phyloP scores from a whole-genome alignment of 2,113 vertebrate species.

The Herpetotheres cachinnans region DNA sequence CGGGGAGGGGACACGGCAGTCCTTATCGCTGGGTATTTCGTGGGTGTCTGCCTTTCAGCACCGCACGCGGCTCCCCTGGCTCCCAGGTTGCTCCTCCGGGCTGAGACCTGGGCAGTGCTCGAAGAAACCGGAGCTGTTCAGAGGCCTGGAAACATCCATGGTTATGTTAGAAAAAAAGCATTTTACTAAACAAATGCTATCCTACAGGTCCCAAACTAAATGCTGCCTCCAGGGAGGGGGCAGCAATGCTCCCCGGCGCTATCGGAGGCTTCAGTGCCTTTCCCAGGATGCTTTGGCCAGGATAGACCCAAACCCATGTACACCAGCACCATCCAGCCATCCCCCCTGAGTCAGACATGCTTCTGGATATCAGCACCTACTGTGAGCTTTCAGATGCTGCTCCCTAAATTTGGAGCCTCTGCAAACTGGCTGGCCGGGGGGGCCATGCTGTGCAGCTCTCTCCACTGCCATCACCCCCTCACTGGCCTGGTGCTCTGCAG shows the following conservation, averaged over 20 bases:
- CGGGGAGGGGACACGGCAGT: rapidly evolving
- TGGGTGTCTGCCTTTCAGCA: neutral
- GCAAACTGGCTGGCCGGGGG: neutral
- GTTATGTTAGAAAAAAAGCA: neutral
- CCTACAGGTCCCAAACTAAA: neutral
- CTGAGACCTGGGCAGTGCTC: neutral
- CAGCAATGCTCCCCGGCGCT: rapidly evolving
- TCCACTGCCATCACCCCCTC: rapidly evolving
- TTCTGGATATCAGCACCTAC: neutral
- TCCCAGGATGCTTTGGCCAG: neutral
- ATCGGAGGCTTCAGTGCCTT: neutral
- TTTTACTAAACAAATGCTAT: neutral
- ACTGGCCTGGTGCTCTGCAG: neutral
- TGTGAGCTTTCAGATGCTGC: neutral
- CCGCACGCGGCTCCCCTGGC: rapidly evolving
- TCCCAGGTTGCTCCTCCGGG: neutral
- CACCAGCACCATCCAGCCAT: neutral
- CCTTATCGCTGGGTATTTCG: neutral
- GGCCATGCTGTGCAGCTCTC: neutral
- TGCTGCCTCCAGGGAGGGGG: neutral
- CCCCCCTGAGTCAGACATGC: rapidly evolving
- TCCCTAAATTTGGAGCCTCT: neutral
- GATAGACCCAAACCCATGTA: neutral
- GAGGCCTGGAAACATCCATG: neutral
- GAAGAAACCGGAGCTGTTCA: neutral